These are phyloP conservation scores for Mormyrus proboscirostris DNA, from an alignment of 2,797 vertebrate species.

Conservation along the genomic window DNA sequence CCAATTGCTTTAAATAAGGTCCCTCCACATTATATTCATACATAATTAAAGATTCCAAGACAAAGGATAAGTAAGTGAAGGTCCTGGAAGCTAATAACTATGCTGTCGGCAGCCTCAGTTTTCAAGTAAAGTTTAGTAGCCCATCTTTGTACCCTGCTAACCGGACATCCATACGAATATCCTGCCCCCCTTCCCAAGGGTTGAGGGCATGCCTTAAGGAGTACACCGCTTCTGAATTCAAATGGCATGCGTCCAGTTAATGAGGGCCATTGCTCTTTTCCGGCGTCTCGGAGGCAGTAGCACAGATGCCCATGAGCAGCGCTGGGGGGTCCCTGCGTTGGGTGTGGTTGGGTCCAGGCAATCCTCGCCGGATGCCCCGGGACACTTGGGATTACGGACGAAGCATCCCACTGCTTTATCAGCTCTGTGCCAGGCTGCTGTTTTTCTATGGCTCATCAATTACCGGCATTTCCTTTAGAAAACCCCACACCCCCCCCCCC, in stretches of 20 bases:
- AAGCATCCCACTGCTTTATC: background rate
- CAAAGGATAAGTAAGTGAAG: background rate
- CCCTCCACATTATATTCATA: conserved; percentile 2
- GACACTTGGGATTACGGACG: background rate
- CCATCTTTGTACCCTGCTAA: background rate
- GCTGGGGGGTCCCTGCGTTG: background rate
- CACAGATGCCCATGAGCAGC: background rate
- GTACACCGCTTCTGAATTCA: background rate
- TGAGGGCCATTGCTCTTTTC: background rate
- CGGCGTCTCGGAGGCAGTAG: background rate
- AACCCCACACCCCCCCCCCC: background rate
- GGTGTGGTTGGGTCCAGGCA: background rate
- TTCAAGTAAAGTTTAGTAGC: background rate
- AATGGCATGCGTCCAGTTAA: background rate
- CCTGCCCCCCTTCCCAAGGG: background rate
- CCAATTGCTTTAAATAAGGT: background rate
- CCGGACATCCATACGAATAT: background rate
- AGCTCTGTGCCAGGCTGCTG: background rate
- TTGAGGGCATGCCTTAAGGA: background rate
- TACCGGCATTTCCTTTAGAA: background rate
- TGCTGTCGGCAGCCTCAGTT: background rate
- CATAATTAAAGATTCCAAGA: background rate
- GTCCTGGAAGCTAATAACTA: background rate
- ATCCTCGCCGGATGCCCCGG: background rate
- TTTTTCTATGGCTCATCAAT: background rate